Percentiles rank a stretch among this genome's conserved stretches.
Conservation (phyloP, 2,888 invertebrate species). For the Aphodius granarius region DNA sequence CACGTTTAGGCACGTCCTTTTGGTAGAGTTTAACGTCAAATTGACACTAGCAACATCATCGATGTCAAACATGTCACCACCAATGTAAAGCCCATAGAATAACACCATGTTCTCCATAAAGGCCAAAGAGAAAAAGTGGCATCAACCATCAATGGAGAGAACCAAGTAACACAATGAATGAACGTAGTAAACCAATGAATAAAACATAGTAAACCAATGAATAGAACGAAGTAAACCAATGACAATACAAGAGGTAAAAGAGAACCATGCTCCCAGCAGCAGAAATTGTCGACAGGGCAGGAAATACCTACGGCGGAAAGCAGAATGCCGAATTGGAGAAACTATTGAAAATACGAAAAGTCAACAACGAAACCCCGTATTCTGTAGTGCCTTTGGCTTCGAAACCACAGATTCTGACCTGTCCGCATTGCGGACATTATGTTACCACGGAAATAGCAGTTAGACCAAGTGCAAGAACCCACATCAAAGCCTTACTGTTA, state of each 20-base stretch:
- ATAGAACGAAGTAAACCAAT: neutral
- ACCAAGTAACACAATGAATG: too few species aligned
- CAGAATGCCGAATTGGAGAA: slow-evolving; percentile 21
- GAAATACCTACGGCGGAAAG: neutral
- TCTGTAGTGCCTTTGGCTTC: slow-evolving; percentile 45
- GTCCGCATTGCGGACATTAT: slow-evolving; percentile 54
- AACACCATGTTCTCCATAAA: neutral
- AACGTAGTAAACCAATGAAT: too few species aligned
- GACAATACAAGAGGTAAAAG: neutral
- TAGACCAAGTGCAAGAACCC: slow-evolving; percentile 54
- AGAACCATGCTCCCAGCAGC: neutral
- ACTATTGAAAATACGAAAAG: slow-evolving; percentile 25
- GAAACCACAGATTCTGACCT: slow-evolving; percentile 48
- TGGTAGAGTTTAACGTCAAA: neutral
- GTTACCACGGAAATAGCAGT: slow-evolving; percentile 52
- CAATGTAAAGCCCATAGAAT: neutral
- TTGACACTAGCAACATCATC: neutral
- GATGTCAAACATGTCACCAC: neutral
- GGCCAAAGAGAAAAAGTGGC: neutral
- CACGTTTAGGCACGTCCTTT: neutral
- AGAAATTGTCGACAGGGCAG: neutral
- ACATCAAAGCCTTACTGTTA: slow-evolving; percentile 54
- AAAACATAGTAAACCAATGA: too few species aligned
- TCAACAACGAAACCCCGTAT: slow-evolving; percentile 30
- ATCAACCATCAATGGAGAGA: too few species aligned